Base-by-base conservation (phyloP, 2,797 vertebrate species). In the Pangasius krempfi region DNA sequence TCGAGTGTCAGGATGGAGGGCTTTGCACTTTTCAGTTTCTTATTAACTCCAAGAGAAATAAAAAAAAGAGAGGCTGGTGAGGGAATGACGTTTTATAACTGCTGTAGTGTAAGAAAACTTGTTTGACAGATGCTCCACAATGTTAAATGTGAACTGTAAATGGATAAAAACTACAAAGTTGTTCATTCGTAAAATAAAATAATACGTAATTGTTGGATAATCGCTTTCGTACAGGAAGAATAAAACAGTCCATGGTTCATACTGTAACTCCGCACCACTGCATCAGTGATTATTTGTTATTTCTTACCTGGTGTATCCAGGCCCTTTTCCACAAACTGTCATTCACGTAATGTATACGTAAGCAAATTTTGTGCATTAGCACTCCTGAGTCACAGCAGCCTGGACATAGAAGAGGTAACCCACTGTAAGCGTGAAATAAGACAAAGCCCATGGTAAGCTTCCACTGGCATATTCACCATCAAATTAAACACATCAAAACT, bases 401-500 rank as follows among this genome's bases (percentile, higher is more conserved):
- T 80, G n/a, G 27, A 78, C 72, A 62, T 22, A 60, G 12, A 3
- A 58, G 8, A 78, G 22, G 52, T 87, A 73, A 64, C 47, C n/a
- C 47, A 54, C 7, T 54, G 86, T 73, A 75, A 58, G 22, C 3
- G 10, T 66, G 75, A 50, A 83, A 33, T 47, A 60, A 64, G 47
- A 44, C 37, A 3, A 85, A 33, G 33, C 79, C 52, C 56, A 18
- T 18, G 25, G 20, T n/a, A 47, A 83, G 37, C n/a, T 62, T 10
- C 54, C n/a, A 5, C 30, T 44, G 8, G 37, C 73, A 50, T 27
- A 30, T 81, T 87, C 6, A 25, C 87, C 58, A 2, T 62, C 68
- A 52, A 72, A 75, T 82, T 33, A 62, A 40, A 16, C 40, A 83
- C 73, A 88, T 91, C 84, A 90, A 87, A 90, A 73, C 75, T 62